These are phyloP conservation scores for Betta splendens DNA, from an alignment of 2,797 vertebrate genomes.

Conservation along the genomic window DNA sequence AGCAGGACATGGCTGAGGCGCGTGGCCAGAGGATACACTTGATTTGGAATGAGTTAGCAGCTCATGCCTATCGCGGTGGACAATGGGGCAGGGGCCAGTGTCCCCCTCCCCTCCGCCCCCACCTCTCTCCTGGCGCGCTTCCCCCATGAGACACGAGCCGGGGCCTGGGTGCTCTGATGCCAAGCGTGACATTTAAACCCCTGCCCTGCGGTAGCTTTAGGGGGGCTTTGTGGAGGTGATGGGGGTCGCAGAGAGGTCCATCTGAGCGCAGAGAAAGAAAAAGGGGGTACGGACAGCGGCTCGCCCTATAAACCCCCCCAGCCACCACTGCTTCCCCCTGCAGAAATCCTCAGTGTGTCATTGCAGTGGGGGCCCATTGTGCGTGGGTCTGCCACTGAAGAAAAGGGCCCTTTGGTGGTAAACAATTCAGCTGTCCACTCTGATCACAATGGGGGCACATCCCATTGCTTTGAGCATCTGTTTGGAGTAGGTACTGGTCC, in stretches of 20 bases:
- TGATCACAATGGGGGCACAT: conserved; percentile 81
- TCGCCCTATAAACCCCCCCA: conserved; percentile 58
- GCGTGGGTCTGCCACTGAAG: conserved; percentile 65
- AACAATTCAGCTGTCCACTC: conserved; percentile 83
- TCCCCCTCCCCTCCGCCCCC: conserved; percentile 71
- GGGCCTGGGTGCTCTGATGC: conserved; percentile 80
- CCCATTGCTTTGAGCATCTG: conserved; percentile 81
- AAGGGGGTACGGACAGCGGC: conserved; percentile 62
- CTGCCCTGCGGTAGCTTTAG: conserved; percentile 76
- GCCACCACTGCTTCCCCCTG: conserved; percentile 33
- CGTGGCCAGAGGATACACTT: conserved; percentile 80
- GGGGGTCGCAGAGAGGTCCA: conserved; percentile 54
- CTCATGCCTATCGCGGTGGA: conserved; percentile 76
- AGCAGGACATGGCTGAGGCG: conserved; percentile 69
- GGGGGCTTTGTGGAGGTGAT: conserved; percentile 64
- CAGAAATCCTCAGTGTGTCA: conserved; percentile 68
- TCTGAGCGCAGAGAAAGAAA: conserved; percentile 71
- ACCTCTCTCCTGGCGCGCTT: conserved; percentile 59
- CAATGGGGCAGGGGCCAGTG: conserved; percentile 74
- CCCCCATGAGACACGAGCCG: conserved; percentile 78
- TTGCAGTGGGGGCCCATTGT: conserved; percentile 73
- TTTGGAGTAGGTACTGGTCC: conserved; percentile 65
- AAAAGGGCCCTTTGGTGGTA: conserved; percentile 79
- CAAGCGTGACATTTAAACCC: conserved; percentile 84
- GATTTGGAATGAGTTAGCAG: conserved; percentile 80